Evolutionary conservation across 37 sponge, comb jelly and placozoan genomes (phyloP).

Genomic region (Beroe forskalii): DNA sequence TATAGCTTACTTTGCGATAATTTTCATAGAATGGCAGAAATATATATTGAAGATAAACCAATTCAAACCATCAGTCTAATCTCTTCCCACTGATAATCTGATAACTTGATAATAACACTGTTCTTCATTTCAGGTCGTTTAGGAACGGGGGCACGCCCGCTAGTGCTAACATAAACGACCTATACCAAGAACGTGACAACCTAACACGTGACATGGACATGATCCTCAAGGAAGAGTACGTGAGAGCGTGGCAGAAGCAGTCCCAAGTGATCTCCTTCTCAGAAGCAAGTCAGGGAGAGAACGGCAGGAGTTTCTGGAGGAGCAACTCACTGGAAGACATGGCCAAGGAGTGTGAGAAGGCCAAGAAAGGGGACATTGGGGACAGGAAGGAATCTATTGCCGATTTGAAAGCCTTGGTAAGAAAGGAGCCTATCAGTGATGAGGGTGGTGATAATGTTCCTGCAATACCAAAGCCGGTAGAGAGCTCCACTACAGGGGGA

Average conservation of each 20-base stretch:
- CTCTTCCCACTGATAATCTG: no score
- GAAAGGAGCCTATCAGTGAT: no score
- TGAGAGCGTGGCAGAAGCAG: constrained; percentile 13
- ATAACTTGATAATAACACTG: no score
- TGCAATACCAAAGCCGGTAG: background rate
- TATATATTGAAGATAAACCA: no score
- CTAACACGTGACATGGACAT: constrained; percentile 16
- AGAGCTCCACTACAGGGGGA: background rate
- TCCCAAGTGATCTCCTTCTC: constrained; percentile 34
- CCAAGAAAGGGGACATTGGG: background rate
- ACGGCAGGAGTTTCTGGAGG: background rate
- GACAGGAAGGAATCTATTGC: background rate
- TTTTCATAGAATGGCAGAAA: no score
- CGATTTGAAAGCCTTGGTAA: background rate
- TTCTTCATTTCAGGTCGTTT: background rate
- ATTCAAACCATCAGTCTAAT: no score
- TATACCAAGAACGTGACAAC: background rate
- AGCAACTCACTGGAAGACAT: background rate
- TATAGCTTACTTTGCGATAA: no score
- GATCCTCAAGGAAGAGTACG: constrained; percentile 8
- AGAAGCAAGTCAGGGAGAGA: background rate
- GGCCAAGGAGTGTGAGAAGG: background rate
- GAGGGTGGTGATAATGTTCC: background rate
- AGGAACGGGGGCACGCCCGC: background rate
- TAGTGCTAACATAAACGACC: background rate